Evolutionary conservation across 2,797 vertebrate species (phyloP).

Genomic region (Hemitrygon akajei): DNA sequence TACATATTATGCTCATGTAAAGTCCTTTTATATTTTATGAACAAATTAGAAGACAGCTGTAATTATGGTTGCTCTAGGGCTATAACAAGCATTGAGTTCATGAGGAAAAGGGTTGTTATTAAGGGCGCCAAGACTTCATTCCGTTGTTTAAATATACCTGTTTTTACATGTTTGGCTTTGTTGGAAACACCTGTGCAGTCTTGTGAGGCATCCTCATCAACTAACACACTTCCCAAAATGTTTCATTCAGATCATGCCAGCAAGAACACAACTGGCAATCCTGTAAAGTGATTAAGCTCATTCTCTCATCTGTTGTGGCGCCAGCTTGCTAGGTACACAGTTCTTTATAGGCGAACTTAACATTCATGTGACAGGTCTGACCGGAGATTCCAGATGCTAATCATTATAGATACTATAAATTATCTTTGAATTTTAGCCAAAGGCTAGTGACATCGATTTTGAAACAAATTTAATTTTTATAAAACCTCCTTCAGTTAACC

Average conservation of each 20-base stretch:
- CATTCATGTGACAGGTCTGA: slow-evolving; percentile 57
- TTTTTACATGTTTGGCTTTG: slow-evolving; percentile 67
- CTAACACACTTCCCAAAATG: slow-evolving; percentile 48
- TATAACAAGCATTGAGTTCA: slow-evolving; percentile 51
- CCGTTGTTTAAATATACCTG: slow-evolving; percentile 61
- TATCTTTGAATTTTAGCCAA: slow-evolving; percentile 43
- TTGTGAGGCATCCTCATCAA: slow-evolving; percentile 60
- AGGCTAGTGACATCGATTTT: slow-evolving; percentile 28
- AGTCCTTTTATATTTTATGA: slow-evolving; percentile 43
- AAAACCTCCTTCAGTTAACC: background rate
- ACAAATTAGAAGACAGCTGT: slow-evolving; percentile 57
- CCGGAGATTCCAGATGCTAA: slow-evolving; percentile 61
- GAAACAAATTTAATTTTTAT: slow-evolving; percentile 4
- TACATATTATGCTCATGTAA: slow-evolving; percentile 21
- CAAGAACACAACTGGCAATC: slow-evolving; percentile 62
- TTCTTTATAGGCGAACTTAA: slow-evolving; percentile 66
- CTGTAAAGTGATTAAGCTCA: slow-evolving; percentile 64
- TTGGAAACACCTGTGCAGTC: slow-evolving; percentile 59
- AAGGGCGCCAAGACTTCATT: slow-evolving; percentile 45
- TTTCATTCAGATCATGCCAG: slow-evolving; percentile 62
- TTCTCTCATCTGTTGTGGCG: slow-evolving; percentile 73
- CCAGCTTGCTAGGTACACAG: slow-evolving; percentile 65
- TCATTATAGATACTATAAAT: slow-evolving; percentile 61
- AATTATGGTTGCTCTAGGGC: slow-evolving; percentile 54
- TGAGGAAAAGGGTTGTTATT: slow-evolving; percentile 42